These are phyloP conservation scores for Callimico goeldii DNA, from an alignment of 2,797 vertebrate species.

Conservation along the genomic window DNA sequence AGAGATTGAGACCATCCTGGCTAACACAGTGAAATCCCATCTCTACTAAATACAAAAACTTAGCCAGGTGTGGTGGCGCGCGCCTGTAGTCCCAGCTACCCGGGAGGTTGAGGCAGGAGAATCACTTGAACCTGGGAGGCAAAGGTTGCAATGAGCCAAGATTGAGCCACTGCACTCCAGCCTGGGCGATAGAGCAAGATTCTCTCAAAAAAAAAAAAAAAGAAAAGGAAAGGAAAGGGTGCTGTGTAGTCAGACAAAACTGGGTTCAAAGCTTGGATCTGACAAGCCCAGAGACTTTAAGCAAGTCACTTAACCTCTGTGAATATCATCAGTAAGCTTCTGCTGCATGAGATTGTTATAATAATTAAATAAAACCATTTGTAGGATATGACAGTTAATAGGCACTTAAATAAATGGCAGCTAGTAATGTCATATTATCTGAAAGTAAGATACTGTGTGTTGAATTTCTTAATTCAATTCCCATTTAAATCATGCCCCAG, in stretches of 20 bases:
- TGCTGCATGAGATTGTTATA: neutral
- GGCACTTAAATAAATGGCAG: neutral
- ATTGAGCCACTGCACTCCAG: too few species aligned
- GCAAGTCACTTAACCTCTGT: neutral
- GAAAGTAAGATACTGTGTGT: neutral
- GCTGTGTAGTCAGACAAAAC: neutral
- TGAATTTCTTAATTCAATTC: conserved; percentile 10
- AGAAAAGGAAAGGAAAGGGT: too few species aligned
- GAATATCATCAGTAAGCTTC: neutral
- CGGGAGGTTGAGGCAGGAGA: too few species aligned
- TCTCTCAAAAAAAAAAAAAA: too few species aligned
- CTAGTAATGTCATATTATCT: neutral
- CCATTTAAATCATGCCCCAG: neutral
- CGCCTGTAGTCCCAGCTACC: too few species aligned
- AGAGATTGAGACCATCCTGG: too few species aligned
- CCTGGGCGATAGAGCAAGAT: too few species aligned
- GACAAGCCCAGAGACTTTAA: neutral
- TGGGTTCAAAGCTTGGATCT: neutral
- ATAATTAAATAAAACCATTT: conserved; percentile 7
- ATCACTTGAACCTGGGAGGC: too few species aligned
- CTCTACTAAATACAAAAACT: too few species aligned
- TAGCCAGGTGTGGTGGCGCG: too few species aligned
- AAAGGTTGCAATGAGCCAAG: too few species aligned
- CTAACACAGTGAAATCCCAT: too few species aligned
- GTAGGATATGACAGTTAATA: neutral